Conservation (phyloP, 2,888 invertebrate genomes). For the Parelbella ahira region DNA sequence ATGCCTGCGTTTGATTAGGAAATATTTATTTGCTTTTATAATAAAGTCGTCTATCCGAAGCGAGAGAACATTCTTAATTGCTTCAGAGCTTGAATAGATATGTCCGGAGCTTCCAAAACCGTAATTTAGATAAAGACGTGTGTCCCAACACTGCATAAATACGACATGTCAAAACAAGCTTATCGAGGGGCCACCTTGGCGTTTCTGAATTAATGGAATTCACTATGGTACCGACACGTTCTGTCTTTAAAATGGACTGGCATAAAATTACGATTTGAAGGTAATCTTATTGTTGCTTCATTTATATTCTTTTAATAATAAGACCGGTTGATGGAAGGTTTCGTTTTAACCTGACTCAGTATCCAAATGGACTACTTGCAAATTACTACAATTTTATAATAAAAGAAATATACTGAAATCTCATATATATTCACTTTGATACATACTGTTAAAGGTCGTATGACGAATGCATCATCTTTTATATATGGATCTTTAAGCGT, state of each 20-base stretch:
- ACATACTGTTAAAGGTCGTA: too few relatives aligned
- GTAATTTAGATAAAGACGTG: conserved; percentile 72
- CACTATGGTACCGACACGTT: conserved; percentile 48
- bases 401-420: too few relatives aligned
- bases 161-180: conserved; percentile 65
- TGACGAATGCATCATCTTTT: too few relatives aligned
- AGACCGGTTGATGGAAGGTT: conserved; percentile 9
- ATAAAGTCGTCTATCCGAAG: conserved; percentile 34
- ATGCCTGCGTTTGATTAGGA: conserved; percentile 23
- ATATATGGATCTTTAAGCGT: too few relatives aligned
- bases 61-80: conserved; percentile 52
- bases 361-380: too few relatives aligned
- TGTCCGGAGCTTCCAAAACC: conserved; percentile 65
- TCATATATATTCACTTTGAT: too few relatives aligned
- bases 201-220: conserved; percentile 65
- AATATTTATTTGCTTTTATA: conserved; percentile 27
- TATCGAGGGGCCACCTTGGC: conserved; percentile 71
- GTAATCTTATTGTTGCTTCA: conserved; percentile 20
- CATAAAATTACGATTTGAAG: conserved; percentile 24
- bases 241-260: conserved; percentile 34
- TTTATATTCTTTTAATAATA: conserved; percentile 19
- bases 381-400: too few relatives aligned
- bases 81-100: conserved; percentile 52
- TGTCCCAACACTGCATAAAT: conserved; percentile 67
- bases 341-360: too few relatives aligned